A percentile compares a stretch with the other conserved stretches of the same genome.
Conservation (phyloP, 2,113 vertebrate species). For the Cardinalis cardinalis region DNA sequence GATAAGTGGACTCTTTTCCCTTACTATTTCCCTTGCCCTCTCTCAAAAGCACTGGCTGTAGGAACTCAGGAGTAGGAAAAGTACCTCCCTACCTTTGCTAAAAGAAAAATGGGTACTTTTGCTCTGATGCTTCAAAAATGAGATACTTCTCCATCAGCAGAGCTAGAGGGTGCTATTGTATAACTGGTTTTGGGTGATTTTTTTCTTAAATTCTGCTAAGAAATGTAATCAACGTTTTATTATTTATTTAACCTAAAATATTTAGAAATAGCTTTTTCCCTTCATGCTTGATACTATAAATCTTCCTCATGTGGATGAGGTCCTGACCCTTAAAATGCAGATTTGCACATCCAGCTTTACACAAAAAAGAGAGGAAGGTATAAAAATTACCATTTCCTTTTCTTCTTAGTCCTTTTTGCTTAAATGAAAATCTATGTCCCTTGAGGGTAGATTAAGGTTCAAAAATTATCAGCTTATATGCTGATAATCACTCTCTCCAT, state of each 20-base stretch:
- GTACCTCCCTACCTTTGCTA: not conserved
- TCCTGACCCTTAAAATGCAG: not conserved
- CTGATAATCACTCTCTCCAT: not conserved
- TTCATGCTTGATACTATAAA: not conserved
- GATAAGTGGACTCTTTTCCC: not conserved
- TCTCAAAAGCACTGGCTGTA: not conserved
- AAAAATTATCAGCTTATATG: not conserved
- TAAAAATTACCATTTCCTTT: not conserved
- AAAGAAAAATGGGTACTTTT: not conserved
- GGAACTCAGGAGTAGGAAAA: not conserved
- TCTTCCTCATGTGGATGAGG: not conserved
- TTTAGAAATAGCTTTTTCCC: not conserved
- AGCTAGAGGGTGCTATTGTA: conserved; percentile 63
- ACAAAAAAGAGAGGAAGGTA: not conserved
- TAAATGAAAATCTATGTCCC: not conserved
- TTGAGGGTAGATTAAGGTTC: not conserved
- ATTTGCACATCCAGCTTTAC: not conserved
- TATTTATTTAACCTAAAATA: not conserved
- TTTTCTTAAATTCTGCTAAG: not conserved
- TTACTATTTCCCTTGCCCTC: not conserved
- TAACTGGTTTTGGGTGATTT: not conserved
- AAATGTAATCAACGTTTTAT: not conserved
- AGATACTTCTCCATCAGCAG: not conserved
- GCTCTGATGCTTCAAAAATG: not conserved
- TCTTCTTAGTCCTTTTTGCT: not conserved